Base-by-base conservation (phyloP, 2,113 vertebrate species). In the Rhynchopsitta pachyrhyncha region DNA sequence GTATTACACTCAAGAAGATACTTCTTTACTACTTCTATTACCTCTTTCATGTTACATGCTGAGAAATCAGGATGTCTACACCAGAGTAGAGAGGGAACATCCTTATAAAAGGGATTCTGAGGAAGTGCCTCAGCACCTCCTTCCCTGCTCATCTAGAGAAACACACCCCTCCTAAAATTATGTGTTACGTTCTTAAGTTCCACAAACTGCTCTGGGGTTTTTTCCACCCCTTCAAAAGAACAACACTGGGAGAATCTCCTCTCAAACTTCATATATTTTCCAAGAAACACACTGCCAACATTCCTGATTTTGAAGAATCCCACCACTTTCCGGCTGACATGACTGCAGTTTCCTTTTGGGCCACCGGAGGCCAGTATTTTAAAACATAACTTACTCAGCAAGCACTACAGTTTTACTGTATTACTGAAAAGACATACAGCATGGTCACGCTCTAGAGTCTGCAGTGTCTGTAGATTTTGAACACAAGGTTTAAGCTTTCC, bases 181-280 rank as follows among this genome's bases (percentile, higher is more conserved):
- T 0, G 0, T 29, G 17, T 47, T 79, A 52, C 4, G 1, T 57
- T 82, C 12, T 29, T 33, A 50, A 74, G 9, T 53, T 92, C 39
- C 33, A 77, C 2, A 22, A 74, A 28, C 17, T 44, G 27, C 33
- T 67, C 6, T 42, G 7, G 23, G 1, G 0, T 16, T 16, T 67
- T 80, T 44, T 2, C 37, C 42, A 60, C 29, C 13, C 28, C 9
- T 49, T 76, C 42, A 71, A 25, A 77, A 74, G 18, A 66, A 62
- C 10, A 82, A 19, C 13, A 44, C 1, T 17, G 11, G 18, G 25
- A 81, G 42, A 71, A 39, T 1, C 24, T 41, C 49, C n/a, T 73
- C 41, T 78, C 69, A 77, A 69, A 70, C 24, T 17, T 73, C 6
- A 15, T 25, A 6, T 37, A 14, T 75, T 83, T 83, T 42, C 6